Percentiles rank a stretch among this genome's conserved stretches.
These are phyloP conservation scores for Ciona savignyi DNA, from an alignment of 23 tunicate species.

Conservation along the genomic window DNA sequence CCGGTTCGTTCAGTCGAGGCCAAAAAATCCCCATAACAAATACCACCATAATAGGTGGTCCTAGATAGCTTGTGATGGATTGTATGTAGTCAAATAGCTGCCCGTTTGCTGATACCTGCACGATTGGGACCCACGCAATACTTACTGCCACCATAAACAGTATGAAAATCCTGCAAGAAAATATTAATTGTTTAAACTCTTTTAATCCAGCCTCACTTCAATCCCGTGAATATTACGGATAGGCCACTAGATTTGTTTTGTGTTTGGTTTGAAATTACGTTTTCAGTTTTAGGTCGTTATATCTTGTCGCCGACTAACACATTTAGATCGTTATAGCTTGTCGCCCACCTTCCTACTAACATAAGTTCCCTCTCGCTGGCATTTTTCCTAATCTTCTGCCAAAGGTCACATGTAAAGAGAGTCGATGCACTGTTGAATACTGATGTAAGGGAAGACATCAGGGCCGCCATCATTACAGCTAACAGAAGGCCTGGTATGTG, in stretches of 20 bases:
- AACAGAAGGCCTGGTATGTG: conserved; percentile 62
- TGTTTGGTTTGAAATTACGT: too few relatives aligned
- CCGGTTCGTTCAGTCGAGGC: conserved; percentile 83
- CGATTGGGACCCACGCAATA: conserved; percentile 84
- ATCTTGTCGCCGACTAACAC: too few relatives aligned
- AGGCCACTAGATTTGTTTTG: too few relatives aligned
- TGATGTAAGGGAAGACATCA: conserved; percentile 93
- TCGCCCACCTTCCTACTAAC: conserved; percentile 66
- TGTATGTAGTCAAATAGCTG: conserved; percentile 88
- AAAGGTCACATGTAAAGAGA: conserved; percentile 82
- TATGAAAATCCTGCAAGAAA: conserved; percentile 45
- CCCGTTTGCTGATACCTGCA: conserved; percentile 66
- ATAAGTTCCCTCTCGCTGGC: conserved; percentile 72
- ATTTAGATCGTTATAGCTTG: not conserved
- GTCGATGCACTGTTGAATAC: conserved; percentile 95
- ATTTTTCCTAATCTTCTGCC: conserved; percentile 54
- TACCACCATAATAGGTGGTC: conserved; percentile 69
- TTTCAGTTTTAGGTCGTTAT: too few relatives aligned
- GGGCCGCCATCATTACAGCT: conserved; percentile 88
- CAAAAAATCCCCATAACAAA: conserved; percentile 71
- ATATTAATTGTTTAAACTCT: not conserved
- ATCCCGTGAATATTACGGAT: too few relatives aligned
- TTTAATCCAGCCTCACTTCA: too few relatives aligned
- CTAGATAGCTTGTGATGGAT: conserved; percentile 67
- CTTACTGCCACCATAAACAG: conserved; percentile 64